phyloP scores from a whole-genome alignment of 2,797 vertebrate genomes.

The Characodon lateralis region DNA sequence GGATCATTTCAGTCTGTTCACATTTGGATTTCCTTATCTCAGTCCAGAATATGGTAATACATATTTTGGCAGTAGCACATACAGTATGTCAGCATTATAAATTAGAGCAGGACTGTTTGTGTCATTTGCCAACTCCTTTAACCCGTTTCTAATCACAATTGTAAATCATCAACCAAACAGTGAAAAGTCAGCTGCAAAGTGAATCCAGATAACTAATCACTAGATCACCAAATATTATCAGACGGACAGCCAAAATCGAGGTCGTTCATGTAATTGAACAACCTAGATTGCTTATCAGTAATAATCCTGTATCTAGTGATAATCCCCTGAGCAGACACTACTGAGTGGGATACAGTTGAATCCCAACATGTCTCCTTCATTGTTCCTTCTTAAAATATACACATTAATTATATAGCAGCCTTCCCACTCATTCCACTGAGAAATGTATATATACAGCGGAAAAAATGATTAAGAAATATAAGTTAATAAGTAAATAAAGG shows the following conservation, averaged over 20 bases:
- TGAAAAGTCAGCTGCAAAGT: background rate
- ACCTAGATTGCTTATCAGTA: constrained; percentile 1
- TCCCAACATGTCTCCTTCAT: background rate
- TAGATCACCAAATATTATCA: background rate
- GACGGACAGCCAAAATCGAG: background rate
- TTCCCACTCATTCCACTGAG: background rate
- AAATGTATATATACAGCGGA: background rate
- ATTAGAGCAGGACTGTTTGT: background rate
- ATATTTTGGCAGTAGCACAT: background rate
- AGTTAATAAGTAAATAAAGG: background rate
- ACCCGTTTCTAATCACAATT: background rate
- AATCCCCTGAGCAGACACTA: background rate
- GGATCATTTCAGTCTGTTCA: background rate
- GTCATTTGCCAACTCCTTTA: background rate
- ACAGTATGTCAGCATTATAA: background rate
- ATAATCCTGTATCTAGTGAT: background rate
- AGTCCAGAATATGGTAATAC: background rate
- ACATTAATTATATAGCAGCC: background rate
- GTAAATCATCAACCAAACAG: background rate
- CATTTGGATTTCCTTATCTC: background rate
- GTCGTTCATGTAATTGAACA: background rate
- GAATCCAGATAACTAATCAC: background rate
- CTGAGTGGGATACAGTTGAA: background rate
- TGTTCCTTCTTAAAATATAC: background rate
- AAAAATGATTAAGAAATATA: background rate